A percentile compares a stretch with the other conserved stretches of the same genome.
Conservation (phyloP, 2,888 invertebrate genomes). For the Aspidiotus rigidus region DNA sequence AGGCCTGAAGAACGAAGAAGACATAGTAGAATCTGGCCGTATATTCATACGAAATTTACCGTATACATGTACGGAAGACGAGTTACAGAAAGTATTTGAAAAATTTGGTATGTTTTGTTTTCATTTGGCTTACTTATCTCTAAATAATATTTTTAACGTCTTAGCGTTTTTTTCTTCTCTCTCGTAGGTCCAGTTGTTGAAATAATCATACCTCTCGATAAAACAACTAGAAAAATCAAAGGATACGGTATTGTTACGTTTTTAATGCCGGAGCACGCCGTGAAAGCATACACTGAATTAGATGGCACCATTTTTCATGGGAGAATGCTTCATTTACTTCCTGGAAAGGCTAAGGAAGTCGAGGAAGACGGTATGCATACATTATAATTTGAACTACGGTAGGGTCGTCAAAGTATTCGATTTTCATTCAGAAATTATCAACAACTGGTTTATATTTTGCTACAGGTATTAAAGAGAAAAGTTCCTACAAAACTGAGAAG, state of each 20-base stretch:
- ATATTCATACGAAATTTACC: constrained; percentile 87
- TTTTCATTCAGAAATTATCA: too few relatives aligned
- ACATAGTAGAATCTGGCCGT: constrained; percentile 78
- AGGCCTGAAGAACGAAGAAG: constrained; percentile 59
- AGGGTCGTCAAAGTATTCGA: too few relatives aligned
- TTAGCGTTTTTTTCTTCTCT: neutral
- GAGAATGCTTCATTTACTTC: constrained; percentile 84
- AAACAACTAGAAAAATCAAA: constrained; percentile 57
- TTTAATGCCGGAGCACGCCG: constrained; percentile 90
- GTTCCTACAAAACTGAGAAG: constrained; percentile 77
- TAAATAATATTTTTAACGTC: neutral
- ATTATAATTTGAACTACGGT: neutral
- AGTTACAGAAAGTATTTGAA: constrained; percentile 70
- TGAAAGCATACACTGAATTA: constrained; percentile 72
- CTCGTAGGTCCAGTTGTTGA: constrained; percentile 69
- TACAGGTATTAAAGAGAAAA: constrained; percentile 47
- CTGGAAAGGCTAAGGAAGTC: constrained; percentile 60
- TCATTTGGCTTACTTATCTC: neutral
- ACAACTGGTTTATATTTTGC: neutral
- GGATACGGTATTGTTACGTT: constrained; percentile 90
- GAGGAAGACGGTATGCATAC: constrained; percentile 42
- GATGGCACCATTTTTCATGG: constrained; percentile 90
- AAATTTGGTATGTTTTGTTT: constrained; percentile 58
- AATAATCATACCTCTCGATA: constrained; percentile 80
- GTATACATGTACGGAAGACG: constrained; percentile 75